Base-by-base conservation (phyloP, 1,140 invertebrate genomes). In the Amyelois transitella region DNA sequence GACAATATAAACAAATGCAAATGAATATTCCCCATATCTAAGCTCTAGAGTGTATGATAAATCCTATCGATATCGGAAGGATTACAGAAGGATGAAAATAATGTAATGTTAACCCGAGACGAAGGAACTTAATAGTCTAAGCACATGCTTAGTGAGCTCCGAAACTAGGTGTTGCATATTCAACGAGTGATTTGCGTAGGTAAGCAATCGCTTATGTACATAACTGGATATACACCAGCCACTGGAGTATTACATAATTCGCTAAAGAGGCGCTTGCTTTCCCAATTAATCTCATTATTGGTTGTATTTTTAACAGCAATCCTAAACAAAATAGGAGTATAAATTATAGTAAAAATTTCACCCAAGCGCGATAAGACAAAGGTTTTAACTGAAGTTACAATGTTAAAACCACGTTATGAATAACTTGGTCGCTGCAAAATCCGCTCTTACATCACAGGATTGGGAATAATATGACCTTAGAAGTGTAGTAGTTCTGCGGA, bases 161-260 rank as follows among this genome's bases (percentile, higher is more conserved):
- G 66, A 77, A 83, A 86, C 81, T 80, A 86, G 81, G 66, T 70
- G 72, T 81, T 86, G 78, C 80, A 86, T 86, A 86, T 86, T 86
- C 79, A 83, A 77, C 73, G 72, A 75, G 74, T 75, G 77, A 83
- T 83, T 83, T 83, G 80, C 80, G 74, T 81, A 78, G 66, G 77
- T 79, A 83, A 83, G 74, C 80, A 83, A 81, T 81, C 68, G 80
- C 69, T 75, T 75, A 75, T 74, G 61, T 74, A 81, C 75, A 76
- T 82, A 76, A 76, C 68, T 69, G 60, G 63, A 70, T 73, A 68
- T 74, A 38, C n/a, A 67, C 63, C 62, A 62, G 43, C 60, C 55
- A 44, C 44, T 61, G 48, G 52, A 43, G 51, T 22, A 43, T 53
- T 48, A 47, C 21, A 54, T 25, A 53, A 32, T 19, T 32, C 43